Percentiles rank a stretch among this genome's conserved stretches.
These are phyloP conservation scores for Saturnia pavonia DNA, from an alignment of 2,888 invertebrate genomes.

Conservation along the genomic window DNA sequence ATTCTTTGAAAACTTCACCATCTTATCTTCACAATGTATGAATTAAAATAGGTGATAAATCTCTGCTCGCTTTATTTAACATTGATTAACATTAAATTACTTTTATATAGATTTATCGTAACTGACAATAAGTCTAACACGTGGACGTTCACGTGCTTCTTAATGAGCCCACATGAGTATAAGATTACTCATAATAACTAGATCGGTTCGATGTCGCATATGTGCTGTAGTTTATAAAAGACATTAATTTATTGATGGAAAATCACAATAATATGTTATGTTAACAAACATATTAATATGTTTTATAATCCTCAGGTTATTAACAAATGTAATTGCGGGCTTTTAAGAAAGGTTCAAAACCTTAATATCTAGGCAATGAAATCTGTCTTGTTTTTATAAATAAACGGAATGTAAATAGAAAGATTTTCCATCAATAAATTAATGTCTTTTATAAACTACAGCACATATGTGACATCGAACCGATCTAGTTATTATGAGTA, in stretches of 20 bases:
- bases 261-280: no score
- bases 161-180: conserved; percentile 3
- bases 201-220: conserved; percentile 3
- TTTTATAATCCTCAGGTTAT: no score
- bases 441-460: not conserved
- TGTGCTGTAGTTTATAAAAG: not conserved
- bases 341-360: no score
- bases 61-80: conserved; percentile 3
- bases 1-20: not conserved
- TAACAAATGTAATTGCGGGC: no score
- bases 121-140: conserved; percentile 6
- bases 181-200: conserved; percentile 2
- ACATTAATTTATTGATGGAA: conserved; percentile 1
- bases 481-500: conserved; percentile 2
- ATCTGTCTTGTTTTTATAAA: no score
- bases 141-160: conserved; percentile 10
- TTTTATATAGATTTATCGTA: conserved; percentile 13
- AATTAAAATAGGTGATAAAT: not conserved
- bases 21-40: not conserved
- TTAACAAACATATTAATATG: no score
- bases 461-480: not conserved
- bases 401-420: no score
- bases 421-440: conserved; percentile 8
- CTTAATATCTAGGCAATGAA: no score
- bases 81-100: conserved; percentile 10